Conservation (phyloP, 1,140 invertebrate genomes). For the Bombus impatiens region DNA sequence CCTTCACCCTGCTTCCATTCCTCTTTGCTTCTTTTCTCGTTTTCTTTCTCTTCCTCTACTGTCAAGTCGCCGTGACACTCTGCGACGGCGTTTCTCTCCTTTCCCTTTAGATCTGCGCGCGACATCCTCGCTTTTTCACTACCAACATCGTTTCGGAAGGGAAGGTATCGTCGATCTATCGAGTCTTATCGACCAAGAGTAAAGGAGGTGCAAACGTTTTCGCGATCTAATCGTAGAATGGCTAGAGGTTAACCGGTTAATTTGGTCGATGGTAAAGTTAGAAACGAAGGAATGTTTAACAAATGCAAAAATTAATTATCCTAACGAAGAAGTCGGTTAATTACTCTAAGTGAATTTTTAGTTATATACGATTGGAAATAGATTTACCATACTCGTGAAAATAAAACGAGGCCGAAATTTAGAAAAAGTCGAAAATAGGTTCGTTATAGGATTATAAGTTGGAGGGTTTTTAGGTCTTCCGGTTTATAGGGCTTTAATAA, state of each 20-base stretch:
- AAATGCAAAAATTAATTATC: background rate
- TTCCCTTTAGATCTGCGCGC: constrained; percentile 32
- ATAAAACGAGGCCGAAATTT: background rate
- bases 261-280: background rate
- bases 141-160: background rate
- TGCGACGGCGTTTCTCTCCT: constrained; percentile 10
- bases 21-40: background rate
- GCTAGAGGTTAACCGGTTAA: background rate
- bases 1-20: constrained; percentile 47
- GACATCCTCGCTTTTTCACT: constrained; percentile 44
- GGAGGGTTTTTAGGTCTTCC: background rate
- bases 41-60: background rate
- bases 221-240: background rate
- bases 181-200: background rate
- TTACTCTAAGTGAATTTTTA: background rate
- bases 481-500: constrained; percentile 4
- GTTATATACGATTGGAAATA: background rate
- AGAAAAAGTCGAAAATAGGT: background rate
- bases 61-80: constrained; percentile 15
- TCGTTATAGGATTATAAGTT: background rate
- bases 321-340: background rate
- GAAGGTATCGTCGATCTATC: background rate
- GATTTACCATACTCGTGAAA: background rate
- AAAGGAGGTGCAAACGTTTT: background rate
- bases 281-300: background rate